These are phyloP conservation scores for Zoanthus sociatus DNA, from an alignment of 92 coral and sea anemone genomes.

Conservation along the genomic window DNA sequence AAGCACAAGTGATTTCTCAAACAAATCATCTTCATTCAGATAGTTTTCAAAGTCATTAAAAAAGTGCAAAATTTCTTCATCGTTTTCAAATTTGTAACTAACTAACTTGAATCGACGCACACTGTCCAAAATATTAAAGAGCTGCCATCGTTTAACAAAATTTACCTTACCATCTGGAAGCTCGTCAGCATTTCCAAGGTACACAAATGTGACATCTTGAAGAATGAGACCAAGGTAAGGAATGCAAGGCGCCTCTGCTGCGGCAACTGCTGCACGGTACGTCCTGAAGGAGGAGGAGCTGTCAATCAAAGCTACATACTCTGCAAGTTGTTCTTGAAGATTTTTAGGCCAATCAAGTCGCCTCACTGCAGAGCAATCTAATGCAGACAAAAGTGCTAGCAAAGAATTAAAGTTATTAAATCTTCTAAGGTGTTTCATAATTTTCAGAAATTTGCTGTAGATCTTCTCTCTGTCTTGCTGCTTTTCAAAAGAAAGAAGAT, in stretches of 20 bases:
- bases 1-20: slow-evolving; percentile 82
- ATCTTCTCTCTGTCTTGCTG: slow-evolving; percentile 93
- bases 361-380: slow-evolving; percentile 97
- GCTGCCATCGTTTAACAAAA: slow-evolving; percentile 98
- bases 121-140: slow-evolving; percentile 93
- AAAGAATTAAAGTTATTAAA: slow-evolving; percentile 96
- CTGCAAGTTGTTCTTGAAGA: slow-evolving; percentile 87
- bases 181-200: slow-evolving; percentile 94
- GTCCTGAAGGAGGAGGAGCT: slow-evolving; percentile 95
- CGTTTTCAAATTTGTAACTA: slow-evolving; percentile 89
- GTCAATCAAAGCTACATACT: slow-evolving; percentile 90
- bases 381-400: slow-evolving; percentile 93
- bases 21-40: slow-evolving; percentile 94
- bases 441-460: slow-evolving; percentile 89
- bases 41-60: slow-evolving; percentile 92
- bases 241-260: slow-evolving; percentile 90
- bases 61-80: slow-evolving; percentile 82
- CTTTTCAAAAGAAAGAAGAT: slow-evolving; percentile 92
- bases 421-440: slow-evolving; percentile 94
- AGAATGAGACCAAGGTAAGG: slow-evolving; percentile 97
- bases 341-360: slow-evolving; percentile 94
- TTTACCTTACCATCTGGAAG: slow-evolving; percentile 99
- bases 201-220: slow-evolving; percentile 98
- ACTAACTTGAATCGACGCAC: slow-evolving; percentile 87
- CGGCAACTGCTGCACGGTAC: slow-evolving; percentile 89